phyloP scores from a whole-genome alignment of 1,140 invertebrate species.

The Bombyx mandarina region DNA sequence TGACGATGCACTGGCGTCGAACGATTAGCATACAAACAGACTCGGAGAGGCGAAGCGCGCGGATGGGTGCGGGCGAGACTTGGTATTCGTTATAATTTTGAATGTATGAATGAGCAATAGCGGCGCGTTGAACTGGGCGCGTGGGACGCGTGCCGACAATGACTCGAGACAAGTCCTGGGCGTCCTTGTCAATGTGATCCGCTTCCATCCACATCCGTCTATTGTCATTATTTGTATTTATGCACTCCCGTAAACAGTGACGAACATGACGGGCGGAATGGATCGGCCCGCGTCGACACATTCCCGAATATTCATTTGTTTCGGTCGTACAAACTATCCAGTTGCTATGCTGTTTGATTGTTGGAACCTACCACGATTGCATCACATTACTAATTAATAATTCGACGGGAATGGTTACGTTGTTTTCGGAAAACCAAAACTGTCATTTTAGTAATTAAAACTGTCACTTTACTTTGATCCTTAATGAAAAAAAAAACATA shows the following conservation, averaged over 20 bases:
- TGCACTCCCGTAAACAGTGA: constrained; percentile 53
- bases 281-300: constrained; percentile 13
- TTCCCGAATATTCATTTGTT: constrained; percentile 8
- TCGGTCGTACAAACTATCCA: no score
- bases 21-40: constrained; percentile 68
- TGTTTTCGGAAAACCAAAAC: no score
- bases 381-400: no score
- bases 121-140: constrained; percentile 43
- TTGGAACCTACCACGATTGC: no score
- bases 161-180: constrained; percentile 60
- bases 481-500: no score
- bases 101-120: constrained; percentile 70
- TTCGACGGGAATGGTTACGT: no score
- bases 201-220: constrained; percentile 67
- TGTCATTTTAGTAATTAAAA: no score
- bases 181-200: constrained; percentile 70
- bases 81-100: constrained; percentile 66
- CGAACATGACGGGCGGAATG: constrained; percentile 41
- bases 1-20: constrained; percentile 61
- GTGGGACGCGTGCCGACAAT: constrained; percentile 65
- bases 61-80: constrained; percentile 58
- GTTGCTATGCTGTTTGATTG: no score
- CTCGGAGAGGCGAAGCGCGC: constrained; percentile 41
- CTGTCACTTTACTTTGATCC: background rate
- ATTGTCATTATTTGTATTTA: constrained; percentile 66